Evolutionary conservation across 2,888 invertebrate genomes (phyloP).

Genomic region (Heliconius hortense): DNA sequence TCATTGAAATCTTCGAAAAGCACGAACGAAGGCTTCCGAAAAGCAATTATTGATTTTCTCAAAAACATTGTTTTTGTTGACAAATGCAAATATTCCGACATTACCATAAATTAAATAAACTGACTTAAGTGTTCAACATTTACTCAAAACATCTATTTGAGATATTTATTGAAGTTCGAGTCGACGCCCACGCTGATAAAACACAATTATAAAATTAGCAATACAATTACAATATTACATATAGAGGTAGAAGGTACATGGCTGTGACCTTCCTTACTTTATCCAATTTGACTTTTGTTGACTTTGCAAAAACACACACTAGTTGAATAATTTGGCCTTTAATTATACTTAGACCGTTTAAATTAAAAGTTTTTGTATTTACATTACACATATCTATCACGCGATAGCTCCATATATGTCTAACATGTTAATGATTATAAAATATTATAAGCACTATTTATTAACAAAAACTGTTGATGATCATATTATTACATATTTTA

Average conservation of each 20-base stretch:
- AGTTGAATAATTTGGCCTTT: conserved; percentile 29
- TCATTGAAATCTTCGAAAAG: background rate
- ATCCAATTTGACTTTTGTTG: conserved; percentile 41
- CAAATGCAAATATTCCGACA: conserved; percentile 42
- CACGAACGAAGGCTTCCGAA: conserved; percentile 11
- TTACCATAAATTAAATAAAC: conserved; percentile 48
- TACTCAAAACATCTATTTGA: conserved; percentile 47
- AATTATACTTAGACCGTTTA: conserved; percentile 17
- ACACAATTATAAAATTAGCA: conserved; percentile 54
- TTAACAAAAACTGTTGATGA: conserved; percentile 17
- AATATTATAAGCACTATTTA: conserved; percentile 11
- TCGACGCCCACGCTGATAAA: conserved; percentile 50
- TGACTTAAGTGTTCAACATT: conserved; percentile 47
- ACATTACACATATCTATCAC: conserved; percentile 9
- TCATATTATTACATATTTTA: conserved; percentile 16
- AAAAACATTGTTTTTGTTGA: conserved; percentile 43
- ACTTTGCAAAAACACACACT: conserved; percentile 36
- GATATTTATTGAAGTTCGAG: conserved; percentile 46
- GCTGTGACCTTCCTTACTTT: conserved; percentile 46
- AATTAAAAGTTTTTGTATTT: conserved; percentile 17
- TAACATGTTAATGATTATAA: conserved; percentile 10
- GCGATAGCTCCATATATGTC: background rate
- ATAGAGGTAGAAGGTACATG: conserved; percentile 40
- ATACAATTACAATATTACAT: conserved; percentile 46
- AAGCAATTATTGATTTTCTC: conserved; percentile 32